These are phyloP conservation scores for Eustalomyia histrio DNA, from an alignment of 2,888 invertebrate genomes.

Conservation along the genomic window DNA sequence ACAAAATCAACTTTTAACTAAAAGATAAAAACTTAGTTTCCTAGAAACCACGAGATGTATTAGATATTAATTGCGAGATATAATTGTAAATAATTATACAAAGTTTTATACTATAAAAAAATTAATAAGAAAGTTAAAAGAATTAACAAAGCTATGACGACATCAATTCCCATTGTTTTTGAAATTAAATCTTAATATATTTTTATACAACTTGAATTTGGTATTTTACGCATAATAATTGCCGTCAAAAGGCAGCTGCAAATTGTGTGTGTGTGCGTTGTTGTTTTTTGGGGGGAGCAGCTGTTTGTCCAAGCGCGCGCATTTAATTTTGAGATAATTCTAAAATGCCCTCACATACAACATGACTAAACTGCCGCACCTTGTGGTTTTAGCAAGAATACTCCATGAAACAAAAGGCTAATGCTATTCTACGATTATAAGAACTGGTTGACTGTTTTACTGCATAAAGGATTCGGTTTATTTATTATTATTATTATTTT, in stretches of 20 bases:
- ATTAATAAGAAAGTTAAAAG: not conserved
- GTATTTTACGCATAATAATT: not conserved
- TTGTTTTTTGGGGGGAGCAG: conserved; percentile 32
- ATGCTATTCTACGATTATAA: not conserved
- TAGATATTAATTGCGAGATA: too few relatives aligned
- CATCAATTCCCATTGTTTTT: not conserved
- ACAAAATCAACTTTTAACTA: too few relatives aligned
- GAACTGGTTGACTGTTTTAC: not conserved
- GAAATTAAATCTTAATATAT: not conserved
- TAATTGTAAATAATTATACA: too few relatives aligned
- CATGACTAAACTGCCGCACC: not conserved
- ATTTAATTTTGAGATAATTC: conserved; percentile 66
- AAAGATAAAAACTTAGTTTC: too few relatives aligned
- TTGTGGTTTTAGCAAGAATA: not conserved
- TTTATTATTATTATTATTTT: too few relatives aligned
- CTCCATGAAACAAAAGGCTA: not conserved
- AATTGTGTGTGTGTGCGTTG: not conserved
- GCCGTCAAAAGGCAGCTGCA: conserved; percentile 10
- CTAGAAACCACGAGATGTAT: too few relatives aligned
- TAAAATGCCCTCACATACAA: conserved; percentile 49
- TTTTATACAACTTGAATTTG: not conserved
- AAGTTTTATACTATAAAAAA: too few relatives aligned
- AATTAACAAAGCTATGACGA: not conserved
- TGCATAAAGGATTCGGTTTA: not conserved
- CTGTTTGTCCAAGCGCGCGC: conserved; percentile 72